phyloP scores from a whole-genome alignment of 2,888 invertebrate species.

The Leptothorax acervorum region DNA sequence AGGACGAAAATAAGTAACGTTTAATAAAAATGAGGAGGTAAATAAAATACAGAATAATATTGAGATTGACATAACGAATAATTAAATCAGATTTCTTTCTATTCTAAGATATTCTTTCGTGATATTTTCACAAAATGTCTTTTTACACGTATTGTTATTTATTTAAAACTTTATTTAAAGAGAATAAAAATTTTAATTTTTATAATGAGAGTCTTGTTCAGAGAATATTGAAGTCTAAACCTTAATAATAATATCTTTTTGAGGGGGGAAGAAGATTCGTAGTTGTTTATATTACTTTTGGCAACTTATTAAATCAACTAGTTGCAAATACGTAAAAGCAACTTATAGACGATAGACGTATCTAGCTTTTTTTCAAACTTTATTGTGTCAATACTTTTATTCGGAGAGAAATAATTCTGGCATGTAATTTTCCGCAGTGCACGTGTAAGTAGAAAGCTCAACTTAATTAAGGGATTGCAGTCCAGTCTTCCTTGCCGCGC shows the following conservation, averaged over 20 bases:
- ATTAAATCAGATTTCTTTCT: background rate
- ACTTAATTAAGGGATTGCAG: constrained; percentile 74
- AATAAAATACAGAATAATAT: background rate
- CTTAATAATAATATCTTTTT: background rate
- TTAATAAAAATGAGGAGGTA: background rate
- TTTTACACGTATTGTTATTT: background rate
- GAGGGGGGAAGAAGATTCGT: background rate
- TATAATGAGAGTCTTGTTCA: background rate
- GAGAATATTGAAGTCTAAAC: background rate
- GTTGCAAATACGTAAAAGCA: background rate
- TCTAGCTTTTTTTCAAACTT: background rate
- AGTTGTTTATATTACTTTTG: constrained; percentile 11
- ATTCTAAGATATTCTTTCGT: constrained; percentile 8
- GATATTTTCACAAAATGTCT: background rate
- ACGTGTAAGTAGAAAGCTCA: constrained; percentile 49
- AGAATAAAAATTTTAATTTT: background rate
- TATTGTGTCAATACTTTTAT: constrained; percentile 55
- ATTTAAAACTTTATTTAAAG: background rate
- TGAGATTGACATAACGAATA: background rate
- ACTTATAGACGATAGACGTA: background rate
- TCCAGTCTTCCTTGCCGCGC: constrained; percentile 57
- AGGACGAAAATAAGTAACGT: background rate
- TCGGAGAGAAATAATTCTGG: constrained; percentile 63
- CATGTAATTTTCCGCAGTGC: constrained; percentile 59
- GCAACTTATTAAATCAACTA: background rate